Evolutionary conservation across 1,140 invertebrate species (phyloP).

Genomic region (Eupeodes corollae): DNA sequence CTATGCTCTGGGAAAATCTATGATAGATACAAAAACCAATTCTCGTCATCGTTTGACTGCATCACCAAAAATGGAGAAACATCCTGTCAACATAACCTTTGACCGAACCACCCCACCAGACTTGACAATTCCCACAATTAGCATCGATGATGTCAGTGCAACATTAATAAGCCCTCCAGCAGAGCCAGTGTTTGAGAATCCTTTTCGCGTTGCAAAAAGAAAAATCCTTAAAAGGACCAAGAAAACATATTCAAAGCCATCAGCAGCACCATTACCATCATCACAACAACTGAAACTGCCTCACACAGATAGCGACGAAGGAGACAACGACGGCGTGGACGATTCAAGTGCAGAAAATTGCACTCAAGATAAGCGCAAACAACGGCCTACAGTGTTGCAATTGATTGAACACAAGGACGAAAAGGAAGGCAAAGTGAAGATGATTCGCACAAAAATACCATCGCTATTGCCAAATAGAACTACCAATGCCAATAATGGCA

Average conservation of each 20-base stretch:
- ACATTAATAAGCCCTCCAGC: neutral
- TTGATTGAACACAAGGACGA: neutral
- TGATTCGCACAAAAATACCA: neutral
- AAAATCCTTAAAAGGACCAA: neutral
- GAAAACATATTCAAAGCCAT: neutral
- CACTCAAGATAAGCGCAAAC: neutral
- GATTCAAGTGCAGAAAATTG: no score
- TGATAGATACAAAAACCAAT: conserved; percentile 7
- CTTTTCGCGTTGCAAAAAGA: neutral
- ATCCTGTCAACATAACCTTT: neutral
- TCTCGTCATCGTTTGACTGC: neutral
- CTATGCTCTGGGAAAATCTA: conserved; percentile 7
- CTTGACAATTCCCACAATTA: neutral
- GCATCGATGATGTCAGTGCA: neutral
- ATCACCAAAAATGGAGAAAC: neutral
- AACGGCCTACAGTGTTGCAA: neutral
- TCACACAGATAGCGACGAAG: no score
- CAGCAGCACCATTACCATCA: no score
- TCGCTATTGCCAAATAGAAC: neutral
- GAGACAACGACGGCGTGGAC: no score
- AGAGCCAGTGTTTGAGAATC: neutral
- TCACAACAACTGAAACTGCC: no score
- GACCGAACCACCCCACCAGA: neutral
- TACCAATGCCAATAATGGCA: no score
- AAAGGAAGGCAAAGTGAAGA: neutral